Evolutionary conservation across 2,113 vertebrate species (phyloP).

Genomic region (Emberiza fucata): DNA sequence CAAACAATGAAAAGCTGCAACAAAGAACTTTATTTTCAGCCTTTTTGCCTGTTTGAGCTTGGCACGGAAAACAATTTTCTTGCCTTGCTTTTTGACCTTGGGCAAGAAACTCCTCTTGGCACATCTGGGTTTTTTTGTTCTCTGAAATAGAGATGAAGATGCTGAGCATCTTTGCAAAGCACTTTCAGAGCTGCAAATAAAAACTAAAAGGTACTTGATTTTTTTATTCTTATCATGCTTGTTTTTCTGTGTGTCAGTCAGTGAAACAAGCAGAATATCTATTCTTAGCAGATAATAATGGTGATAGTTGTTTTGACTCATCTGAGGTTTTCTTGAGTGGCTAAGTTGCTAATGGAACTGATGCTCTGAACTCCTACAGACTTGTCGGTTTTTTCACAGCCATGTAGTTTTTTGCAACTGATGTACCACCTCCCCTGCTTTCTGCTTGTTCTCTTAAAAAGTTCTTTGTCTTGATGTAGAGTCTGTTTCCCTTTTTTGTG

Average conservation of each 20-base stretch:
- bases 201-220: neutral
- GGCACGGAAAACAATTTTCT: neutral
- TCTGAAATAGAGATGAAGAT: slow-evolving; percentile 16
- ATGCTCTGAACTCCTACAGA: slow-evolving; percentile 34
- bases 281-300: slow-evolving; percentile 42
- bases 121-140: neutral
- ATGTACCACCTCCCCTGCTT: neutral
- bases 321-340: slow-evolving; percentile 30
- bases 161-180: neutral
- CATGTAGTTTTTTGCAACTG: neutral
- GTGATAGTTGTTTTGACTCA: slow-evolving; percentile 45
- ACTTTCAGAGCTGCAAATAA: neutral
- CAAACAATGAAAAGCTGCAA: neutral
- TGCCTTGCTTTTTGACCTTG: slow-evolving; percentile 29
- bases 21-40: neutral
- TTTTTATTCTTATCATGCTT: neutral
- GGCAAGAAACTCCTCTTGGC: neutral
- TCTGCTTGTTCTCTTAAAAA: neutral
- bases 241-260: slow-evolving; percentile 16
- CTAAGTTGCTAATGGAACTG: slow-evolving; percentile 36
- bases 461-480: neutral
- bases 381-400: neutral
- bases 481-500: neutral
- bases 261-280: slow-evolving; percentile 15
- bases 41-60: neutral